phyloP scores from a whole-genome alignment of 2,888 invertebrate genomes.

The Myopa testacea region DNA sequence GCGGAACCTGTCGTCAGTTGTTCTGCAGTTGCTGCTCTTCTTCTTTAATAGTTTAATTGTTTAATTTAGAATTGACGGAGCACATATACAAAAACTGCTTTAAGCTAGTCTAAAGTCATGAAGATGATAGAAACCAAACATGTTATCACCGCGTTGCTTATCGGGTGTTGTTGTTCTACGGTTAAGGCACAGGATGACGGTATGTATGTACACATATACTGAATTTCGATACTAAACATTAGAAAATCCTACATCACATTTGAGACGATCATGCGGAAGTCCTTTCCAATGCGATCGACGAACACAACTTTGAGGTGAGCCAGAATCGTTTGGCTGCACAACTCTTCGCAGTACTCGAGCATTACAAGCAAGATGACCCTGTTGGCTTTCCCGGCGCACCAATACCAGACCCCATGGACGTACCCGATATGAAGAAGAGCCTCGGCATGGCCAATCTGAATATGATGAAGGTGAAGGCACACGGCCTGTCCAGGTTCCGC shows the following conservation, averaged over 20 bases:
- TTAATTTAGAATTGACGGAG: not conserved
- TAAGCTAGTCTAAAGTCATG: not conserved
- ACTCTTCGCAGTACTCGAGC: constrained; percentile 77
- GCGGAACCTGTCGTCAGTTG: constrained; percentile 8
- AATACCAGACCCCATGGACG: constrained; percentile 83
- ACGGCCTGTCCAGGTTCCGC: constrained; percentile 83
- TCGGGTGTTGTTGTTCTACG: constrained; percentile 10
- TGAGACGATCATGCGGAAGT: constrained; percentile 43
- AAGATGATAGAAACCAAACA: constrained; percentile 8
- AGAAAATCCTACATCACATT: not conserved
- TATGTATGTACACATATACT: not conserved
- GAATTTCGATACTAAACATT: constrained; percentile 2
- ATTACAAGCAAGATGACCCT: constrained; percentile 84
- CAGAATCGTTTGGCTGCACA: constrained; percentile 80
- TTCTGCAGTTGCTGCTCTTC: constrained; percentile 9
- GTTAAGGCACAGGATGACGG: constrained; percentile 25
- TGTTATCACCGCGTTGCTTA: not conserved
- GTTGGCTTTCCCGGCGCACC: constrained; percentile 83
- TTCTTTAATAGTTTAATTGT: not conserved
- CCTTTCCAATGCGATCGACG: constrained; percentile 51
- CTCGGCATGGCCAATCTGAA: constrained; percentile 77
- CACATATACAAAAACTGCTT: not conserved
- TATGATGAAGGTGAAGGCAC: constrained; percentile 78
- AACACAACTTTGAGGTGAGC: constrained; percentile 67
- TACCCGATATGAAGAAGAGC: constrained; percentile 81